These are phyloP conservation scores for Rhinopithecus roxellana DNA, from an alignment of 2,113 vertebrate species.

Conservation along the genomic window DNA sequence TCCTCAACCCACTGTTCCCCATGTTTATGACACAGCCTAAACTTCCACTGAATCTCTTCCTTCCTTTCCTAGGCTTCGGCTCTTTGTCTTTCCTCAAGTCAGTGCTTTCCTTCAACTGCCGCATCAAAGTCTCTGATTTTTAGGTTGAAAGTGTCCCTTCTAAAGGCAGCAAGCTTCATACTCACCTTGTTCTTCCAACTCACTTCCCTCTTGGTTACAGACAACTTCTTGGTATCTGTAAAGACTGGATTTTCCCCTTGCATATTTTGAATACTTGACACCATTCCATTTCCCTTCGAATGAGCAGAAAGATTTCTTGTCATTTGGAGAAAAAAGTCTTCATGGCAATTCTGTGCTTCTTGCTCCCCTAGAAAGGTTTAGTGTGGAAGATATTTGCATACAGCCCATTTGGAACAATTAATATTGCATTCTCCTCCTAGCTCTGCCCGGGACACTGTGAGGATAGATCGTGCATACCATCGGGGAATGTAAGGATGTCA, in stretches of 20 bases:
- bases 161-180: slow-evolving; percentile 90
- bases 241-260: slow-evolving; percentile 89
- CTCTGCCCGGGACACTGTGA: slow-evolving; percentile 92
- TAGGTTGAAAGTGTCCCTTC: slow-evolving; percentile 96
- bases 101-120: slow-evolving; percentile 96
- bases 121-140: slow-evolving; percentile 96
- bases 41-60: slow-evolving; percentile 91
- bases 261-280: slow-evolving; percentile 90
- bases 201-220: slow-evolving; percentile 91
- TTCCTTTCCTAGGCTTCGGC: slow-evolving; percentile 96
- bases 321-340: slow-evolving; percentile 91
- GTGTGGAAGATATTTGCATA: slow-evolving; percentile 90
- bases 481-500: slow-evolving; percentile 92
- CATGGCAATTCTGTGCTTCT: slow-evolving; percentile 91
- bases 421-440: slow-evolving; percentile 90
- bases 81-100: slow-evolving; percentile 96
- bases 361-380: slow-evolving; percentile 92
- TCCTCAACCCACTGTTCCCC: slow-evolving; percentile 91
- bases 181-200: slow-evolving; percentile 88
- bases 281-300: slow-evolving; percentile 94
- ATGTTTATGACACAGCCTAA: slow-evolving; percentile 90
- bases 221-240: slow-evolving; percentile 90
- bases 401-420: slow-evolving; percentile 90
- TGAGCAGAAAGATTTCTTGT: slow-evolving; percentile 92
- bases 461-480: slow-evolving; percentile 92